phyloP scores from a whole-genome alignment of 2,888 invertebrate species.

The Listrodromus nycthemerus region DNA sequence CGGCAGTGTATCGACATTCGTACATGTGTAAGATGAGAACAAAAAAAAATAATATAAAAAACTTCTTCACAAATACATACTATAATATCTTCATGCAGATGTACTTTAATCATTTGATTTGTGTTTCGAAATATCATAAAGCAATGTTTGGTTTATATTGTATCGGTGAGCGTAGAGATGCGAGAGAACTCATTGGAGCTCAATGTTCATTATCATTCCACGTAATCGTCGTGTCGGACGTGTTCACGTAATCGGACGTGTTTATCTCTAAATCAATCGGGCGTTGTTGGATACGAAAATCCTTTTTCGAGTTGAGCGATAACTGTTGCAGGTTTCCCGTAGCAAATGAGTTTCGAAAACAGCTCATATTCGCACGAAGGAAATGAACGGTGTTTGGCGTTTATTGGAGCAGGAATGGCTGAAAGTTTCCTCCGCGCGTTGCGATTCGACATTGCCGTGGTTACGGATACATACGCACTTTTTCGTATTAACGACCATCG shows the following conservation, averaged over 20 bases:
- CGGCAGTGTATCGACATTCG: too few relatives aligned
- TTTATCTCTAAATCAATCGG: slow-evolving; percentile 10
- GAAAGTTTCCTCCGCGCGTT: slow-evolving; percentile 2
- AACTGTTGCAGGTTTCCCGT: background rate
- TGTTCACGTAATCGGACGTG: background rate
- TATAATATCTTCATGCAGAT: background rate
- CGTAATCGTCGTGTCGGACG: background rate
- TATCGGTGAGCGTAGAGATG: background rate
- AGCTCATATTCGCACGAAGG: slow-evolving; percentile 16
- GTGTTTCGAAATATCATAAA: background rate
- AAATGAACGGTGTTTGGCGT: slow-evolving; percentile 15
- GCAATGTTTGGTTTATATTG: background rate
- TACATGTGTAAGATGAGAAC: too few relatives aligned
- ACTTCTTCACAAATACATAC: background rate
- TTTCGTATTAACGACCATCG: slow-evolving; percentile 8
- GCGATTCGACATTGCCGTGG: slow-evolving; percentile 10
- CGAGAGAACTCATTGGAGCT: background rate
- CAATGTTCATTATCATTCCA: background rate
- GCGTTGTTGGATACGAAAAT: background rate
- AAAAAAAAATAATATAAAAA: too few relatives aligned
- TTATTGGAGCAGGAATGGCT: slow-evolving; percentile 11
- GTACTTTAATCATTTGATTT: background rate
- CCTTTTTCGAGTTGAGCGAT: background rate
- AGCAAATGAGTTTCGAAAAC: slow-evolving; percentile 13
- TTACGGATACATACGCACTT: slow-evolving; percentile 12